Conservation (phyloP, 2,888 invertebrate genomes). For the Drosophila koepferae region DNA sequence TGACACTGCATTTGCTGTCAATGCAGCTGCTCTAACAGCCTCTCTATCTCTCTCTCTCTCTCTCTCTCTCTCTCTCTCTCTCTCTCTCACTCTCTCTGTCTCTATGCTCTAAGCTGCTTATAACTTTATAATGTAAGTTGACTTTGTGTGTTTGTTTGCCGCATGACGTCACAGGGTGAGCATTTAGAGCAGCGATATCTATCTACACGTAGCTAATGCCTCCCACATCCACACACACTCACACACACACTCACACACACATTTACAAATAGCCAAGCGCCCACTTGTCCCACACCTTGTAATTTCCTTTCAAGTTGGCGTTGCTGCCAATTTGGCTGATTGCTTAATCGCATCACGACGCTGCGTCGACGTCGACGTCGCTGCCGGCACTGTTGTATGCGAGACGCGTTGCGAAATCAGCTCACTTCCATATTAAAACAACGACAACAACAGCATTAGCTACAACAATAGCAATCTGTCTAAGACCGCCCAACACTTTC, state of each 20-base stretch:
- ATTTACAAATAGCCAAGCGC: not conserved
- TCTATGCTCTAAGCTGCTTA: conserved; percentile 29
- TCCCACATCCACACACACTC: not conserved
- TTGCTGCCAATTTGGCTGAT: conserved; percentile 80
- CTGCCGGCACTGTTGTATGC: conserved; percentile 27
- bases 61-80: not conserved
- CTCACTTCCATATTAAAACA: conserved; percentile 54
- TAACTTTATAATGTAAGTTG: conserved; percentile 56
- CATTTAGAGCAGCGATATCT: conserved; percentile 47
- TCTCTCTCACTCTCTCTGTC: not conserved
- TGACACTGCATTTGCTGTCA: conserved; percentile 26
- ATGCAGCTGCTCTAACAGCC: not conserved
- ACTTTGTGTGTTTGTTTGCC: conserved; percentile 53
- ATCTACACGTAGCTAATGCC: conserved; percentile 58
- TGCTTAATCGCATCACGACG: conserved; percentile 80
- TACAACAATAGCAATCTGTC: conserved; percentile 52
- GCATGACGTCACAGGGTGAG: conserved; percentile 41
- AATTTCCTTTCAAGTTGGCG: conserved; percentile 81
- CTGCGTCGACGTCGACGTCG: conserved; percentile 31
- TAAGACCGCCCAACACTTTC: conserved; percentile 63
- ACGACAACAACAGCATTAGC: conserved; percentile 33
- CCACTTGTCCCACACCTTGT: conserved; percentile 51
- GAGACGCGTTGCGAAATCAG: conserved; percentile 65
- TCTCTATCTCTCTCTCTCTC: no score
- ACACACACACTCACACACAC: not conserved